Conservation (phyloP, 53 echinoderm and acorn worm genomes). For the Stichopus horrens region DNA sequence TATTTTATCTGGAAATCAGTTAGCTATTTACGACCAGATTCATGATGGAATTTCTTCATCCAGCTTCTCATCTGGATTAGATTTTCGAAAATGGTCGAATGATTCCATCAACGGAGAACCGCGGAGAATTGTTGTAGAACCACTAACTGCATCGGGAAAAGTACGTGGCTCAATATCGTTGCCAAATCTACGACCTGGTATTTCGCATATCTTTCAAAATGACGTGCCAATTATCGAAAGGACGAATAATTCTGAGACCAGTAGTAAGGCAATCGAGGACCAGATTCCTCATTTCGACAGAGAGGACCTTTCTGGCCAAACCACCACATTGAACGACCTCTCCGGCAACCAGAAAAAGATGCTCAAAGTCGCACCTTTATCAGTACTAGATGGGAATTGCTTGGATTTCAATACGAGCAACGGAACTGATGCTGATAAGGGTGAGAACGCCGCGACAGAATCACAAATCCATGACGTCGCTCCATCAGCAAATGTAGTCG, state of each 20-base stretch:
- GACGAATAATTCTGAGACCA: background rate
- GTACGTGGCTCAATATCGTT: background rate
- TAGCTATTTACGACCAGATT: background rate
- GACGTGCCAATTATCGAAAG: background rate
- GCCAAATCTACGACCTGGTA: background rate
- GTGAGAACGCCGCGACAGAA: constrained; percentile 12
- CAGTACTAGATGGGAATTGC: background rate
- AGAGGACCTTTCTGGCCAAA: background rate
- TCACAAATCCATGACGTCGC: constrained; percentile 30
- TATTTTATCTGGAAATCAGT: background rate
- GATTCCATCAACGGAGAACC: background rate
- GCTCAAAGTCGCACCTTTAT: background rate
- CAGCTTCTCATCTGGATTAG: background rate
- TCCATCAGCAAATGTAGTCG: constrained; percentile 53
- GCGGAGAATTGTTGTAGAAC: background rate
- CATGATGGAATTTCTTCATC: background rate
- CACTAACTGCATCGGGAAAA: background rate
- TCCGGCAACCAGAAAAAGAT: background rate
- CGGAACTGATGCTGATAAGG: background rate
- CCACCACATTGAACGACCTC: too few relatives aligned
- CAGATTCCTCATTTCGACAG: background rate
- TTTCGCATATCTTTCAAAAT: background rate
- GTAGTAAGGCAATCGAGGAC: background rate
- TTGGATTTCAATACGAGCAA: background rate
- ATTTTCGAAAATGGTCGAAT: constrained; percentile 19